Conservation (phyloP, 2,797 vertebrate genomes). For the Notamacropus eugenii region DNA sequence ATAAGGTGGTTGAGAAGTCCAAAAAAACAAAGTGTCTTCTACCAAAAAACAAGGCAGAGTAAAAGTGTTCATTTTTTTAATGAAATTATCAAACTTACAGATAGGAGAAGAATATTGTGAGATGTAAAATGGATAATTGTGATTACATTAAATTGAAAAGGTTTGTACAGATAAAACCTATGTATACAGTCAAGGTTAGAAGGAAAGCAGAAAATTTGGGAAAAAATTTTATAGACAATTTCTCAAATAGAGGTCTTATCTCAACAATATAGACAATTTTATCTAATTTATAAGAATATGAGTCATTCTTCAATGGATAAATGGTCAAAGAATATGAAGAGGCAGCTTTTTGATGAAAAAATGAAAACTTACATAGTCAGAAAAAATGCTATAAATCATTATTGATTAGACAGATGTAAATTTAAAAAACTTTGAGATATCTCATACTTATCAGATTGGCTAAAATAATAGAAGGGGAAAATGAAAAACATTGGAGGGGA, state of each 20-base stretch:
- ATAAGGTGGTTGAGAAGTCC: neutral
- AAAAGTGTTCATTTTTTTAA: neutral
- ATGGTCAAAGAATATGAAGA: neutral
- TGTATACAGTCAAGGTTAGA: neutral
- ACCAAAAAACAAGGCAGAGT: neutral
- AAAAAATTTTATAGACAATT: neutral
- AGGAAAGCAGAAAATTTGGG: neutral
- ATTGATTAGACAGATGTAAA: neutral
- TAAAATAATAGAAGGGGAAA: neutral
- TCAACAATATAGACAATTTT: neutral
- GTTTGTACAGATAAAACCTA: neutral
- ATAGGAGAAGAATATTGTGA: neutral
- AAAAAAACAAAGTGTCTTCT: rapidly evolving
- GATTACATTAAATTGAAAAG: neutral
- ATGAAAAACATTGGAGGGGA: neutral
- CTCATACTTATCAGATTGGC: neutral
- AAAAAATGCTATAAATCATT: neutral
- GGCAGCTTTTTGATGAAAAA: neutral
- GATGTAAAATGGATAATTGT: neutral
- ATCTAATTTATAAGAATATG: neutral
- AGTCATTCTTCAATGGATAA: neutral
- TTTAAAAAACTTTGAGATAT: neutral
- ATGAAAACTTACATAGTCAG: neutral
- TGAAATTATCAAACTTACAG: neutral
- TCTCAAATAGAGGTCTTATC: neutral